A percentile compares a stretch with the other conserved stretches of the same genome.
phyloP scores from a whole-genome alignment of 2,113 vertebrate genomes.

The Charina bottae region DNA sequence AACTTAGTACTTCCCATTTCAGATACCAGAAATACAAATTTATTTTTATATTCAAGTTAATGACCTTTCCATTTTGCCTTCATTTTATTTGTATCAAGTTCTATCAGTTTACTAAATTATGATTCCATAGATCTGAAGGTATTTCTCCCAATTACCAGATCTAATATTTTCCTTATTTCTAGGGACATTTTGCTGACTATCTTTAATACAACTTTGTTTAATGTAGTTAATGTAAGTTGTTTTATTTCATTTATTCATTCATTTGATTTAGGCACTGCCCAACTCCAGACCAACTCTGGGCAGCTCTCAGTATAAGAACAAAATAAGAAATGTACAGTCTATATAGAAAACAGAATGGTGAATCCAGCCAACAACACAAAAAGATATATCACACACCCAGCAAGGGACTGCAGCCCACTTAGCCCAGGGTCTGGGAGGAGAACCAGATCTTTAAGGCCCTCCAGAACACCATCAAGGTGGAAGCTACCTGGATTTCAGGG shows the following conservation, averaged over 20 bases:
- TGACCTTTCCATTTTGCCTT: neutral
- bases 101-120: neutral
- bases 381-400: neutral
- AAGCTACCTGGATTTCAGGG: neutral
- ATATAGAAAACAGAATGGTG: neutral
- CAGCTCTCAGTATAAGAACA: neutral
- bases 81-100: neutral
- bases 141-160: neutral
- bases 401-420: neutral
- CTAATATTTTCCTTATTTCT: neutral
- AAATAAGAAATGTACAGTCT: neutral
- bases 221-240: neutral
- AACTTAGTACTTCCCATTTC: neutral
- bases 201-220: neutral
- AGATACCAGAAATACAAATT: neutral
- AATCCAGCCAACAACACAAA: neutral
- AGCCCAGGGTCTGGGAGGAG: neutral
- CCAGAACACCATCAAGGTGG: neutral
- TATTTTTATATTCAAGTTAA: neutral
- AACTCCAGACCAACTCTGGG: neutral
- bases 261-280: neutral
- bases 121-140: neutral
- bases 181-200: neutral
- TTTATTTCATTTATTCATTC: neutral
- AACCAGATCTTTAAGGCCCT: neutral